phyloP scores from a whole-genome alignment of 2,113 vertebrate species.

The Urocynchramus pylzowi region DNA sequence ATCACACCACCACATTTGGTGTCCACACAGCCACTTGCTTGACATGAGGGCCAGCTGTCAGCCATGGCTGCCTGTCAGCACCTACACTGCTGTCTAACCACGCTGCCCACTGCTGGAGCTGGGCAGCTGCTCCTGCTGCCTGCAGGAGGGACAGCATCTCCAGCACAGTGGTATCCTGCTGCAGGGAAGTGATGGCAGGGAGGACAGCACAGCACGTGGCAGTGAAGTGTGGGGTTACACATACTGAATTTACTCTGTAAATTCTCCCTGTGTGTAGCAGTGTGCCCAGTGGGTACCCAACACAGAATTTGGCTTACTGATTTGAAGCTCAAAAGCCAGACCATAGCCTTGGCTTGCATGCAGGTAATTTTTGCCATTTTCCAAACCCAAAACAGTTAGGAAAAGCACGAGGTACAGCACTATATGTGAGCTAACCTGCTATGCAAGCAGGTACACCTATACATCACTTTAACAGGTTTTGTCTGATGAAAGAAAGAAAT shows the following conservation, averaged over 20 bases:
- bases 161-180: accelerated
- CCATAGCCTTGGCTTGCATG: not conserved
- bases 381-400: not conserved
- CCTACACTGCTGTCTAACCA: not conserved
- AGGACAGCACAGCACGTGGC: not conserved
- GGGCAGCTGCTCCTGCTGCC: not conserved
- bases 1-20: not conserved
- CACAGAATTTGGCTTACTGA: not conserved
- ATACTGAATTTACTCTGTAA: not conserved
- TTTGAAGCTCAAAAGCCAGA: not conserved
- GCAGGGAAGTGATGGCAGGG: not conserved
- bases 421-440: not conserved
- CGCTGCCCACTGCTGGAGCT: not conserved
- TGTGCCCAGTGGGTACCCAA: not conserved
- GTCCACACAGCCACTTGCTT: not conserved
- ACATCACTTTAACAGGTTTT: not conserved
- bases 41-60: not conserved
- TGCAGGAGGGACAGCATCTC: not conserved
- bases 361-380: not conserved
- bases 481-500: not conserved
- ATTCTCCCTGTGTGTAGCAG: not conserved
- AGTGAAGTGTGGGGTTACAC: not conserved
- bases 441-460: not conserved
- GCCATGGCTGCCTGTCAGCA: not conserved
- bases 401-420: accelerated